Evolutionary conservation across 2,113 vertebrate species (phyloP).

Genomic region (Bubo scandiacus): DNA sequence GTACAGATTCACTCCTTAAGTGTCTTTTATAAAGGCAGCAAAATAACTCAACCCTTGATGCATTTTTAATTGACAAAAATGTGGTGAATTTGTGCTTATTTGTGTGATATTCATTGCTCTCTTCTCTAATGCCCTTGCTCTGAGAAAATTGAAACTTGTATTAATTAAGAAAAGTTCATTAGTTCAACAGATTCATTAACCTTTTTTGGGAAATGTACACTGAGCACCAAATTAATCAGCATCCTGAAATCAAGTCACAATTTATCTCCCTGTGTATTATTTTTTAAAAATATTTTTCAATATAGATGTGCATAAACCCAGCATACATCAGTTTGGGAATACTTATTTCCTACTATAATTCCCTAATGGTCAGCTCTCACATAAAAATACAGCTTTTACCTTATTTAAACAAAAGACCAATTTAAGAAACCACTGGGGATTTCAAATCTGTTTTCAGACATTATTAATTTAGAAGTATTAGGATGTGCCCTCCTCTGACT

Average conservation of each 20-base stretch:
- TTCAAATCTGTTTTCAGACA: constrained; percentile 11
- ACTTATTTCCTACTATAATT: not conserved
- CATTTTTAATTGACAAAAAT: not conserved
- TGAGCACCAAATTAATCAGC: constrained; percentile 65
- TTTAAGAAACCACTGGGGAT: not conserved
- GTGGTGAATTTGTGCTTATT: not conserved
- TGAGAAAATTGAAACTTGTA: constrained; percentile 50
- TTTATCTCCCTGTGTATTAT: not conserved
- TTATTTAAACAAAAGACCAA: constrained; percentile 35
- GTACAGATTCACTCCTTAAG: not conserved
- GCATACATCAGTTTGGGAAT: not conserved
- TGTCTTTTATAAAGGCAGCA: not conserved
- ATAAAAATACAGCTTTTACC: not conserved
- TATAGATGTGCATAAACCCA: not conserved
- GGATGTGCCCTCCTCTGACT: constrained; percentile 26
- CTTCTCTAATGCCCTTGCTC: not conserved
- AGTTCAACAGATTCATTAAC: constrained; percentile 67
- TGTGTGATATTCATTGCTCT: not conserved
- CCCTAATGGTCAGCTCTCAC: not conserved
- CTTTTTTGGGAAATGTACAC: constrained; percentile 54
- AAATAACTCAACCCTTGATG: not conserved
- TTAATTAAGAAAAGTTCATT: constrained; percentile 61
- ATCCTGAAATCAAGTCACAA: constrained; percentile 32
- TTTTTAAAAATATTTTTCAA: not conserved
- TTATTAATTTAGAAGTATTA: constrained; percentile 31